Percentiles rank a stretch among this genome's conserved stretches.
These are phyloP conservation scores for Alosa alosa DNA, from an alignment of 2,113 vertebrate species.

Conservation along the genomic window DNA sequence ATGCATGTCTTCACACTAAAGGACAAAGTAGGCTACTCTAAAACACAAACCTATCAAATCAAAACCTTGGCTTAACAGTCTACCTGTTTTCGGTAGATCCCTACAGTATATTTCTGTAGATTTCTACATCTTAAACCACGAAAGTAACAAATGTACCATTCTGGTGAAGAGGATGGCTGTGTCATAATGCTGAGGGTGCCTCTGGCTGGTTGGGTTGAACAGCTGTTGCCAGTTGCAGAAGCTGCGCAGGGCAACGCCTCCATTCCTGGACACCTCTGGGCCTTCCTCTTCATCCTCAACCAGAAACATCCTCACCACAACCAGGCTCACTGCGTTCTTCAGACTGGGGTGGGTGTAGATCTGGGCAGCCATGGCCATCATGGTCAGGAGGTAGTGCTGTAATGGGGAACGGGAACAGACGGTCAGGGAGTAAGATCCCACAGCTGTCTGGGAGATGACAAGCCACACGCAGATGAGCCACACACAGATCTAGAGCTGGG, in stretches of 20 bases:
- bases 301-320: constrained; percentile 83
- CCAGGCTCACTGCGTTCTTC: constrained; percentile 76
- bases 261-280: constrained; percentile 77
- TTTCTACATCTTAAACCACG: not conserved
- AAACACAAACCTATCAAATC: not conserved
- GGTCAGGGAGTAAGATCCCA: not conserved
- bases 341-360: constrained; percentile 85
- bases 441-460: not conserved
- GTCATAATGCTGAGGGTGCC: constrained; percentile 82
- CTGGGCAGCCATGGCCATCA: constrained; percentile 79
- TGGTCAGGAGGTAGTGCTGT: constrained; percentile 81
- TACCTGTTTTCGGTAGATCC: not conserved
- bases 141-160: constrained; percentile 67
- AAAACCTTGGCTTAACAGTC: not conserved
- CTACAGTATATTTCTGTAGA: not conserved
- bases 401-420: constrained; percentile 2
- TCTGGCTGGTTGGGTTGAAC: constrained; percentile 77
- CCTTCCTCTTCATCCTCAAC: constrained; percentile 73
- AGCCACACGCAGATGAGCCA: not conserved
- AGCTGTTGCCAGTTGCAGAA: constrained; percentile 83
- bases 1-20: not conserved
- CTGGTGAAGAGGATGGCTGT: constrained; percentile 84
- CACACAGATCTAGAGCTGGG: not conserved
- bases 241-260: constrained; percentile 76
- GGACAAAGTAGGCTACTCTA: not conserved